These are phyloP conservation scores for Pogoniulus pusillus DNA, from an alignment of 2,797 vertebrate genomes.

Conservation along the genomic window DNA sequence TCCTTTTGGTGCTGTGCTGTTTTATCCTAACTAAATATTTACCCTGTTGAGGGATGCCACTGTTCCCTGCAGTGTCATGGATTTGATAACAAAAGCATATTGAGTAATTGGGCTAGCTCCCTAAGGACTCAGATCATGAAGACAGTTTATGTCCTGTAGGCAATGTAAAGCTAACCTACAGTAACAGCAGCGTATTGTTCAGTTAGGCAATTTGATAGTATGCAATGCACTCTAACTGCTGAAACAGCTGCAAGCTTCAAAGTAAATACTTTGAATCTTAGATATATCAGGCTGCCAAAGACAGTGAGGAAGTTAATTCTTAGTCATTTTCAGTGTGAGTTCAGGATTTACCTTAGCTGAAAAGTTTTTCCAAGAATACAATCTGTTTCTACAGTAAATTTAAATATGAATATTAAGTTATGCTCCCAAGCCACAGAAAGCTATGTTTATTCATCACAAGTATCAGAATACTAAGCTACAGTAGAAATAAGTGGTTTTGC, in stretches of 20 bases:
- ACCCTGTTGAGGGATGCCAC: neutral
- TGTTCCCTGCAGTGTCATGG: neutral
- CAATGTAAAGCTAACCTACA: neutral
- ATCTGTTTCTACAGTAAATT: neutral
- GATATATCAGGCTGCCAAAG: neutral
- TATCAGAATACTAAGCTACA: neutral
- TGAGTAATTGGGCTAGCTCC: neutral
- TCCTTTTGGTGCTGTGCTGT: neutral
- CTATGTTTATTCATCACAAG: neutral
- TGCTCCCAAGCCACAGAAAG: neutral
- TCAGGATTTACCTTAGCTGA: neutral
- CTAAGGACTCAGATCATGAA: neutral
- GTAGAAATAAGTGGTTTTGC: neutral
- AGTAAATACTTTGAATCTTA: neutral
- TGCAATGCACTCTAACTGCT: neutral
- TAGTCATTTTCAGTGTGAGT: neutral
- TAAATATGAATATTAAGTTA: neutral
- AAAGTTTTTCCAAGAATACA: neutral
- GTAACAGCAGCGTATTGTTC: neutral
- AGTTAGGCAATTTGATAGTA: neutral
- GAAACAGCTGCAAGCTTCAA: neutral
- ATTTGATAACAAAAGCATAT: neutral
- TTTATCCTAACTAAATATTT: neutral
- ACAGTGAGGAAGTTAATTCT: neutral
- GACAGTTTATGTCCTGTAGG: neutral